These are phyloP conservation scores for Nephrotoma guestfalica DNA, from an alignment of 2,888 invertebrate species.

Conservation along the genomic window DNA sequence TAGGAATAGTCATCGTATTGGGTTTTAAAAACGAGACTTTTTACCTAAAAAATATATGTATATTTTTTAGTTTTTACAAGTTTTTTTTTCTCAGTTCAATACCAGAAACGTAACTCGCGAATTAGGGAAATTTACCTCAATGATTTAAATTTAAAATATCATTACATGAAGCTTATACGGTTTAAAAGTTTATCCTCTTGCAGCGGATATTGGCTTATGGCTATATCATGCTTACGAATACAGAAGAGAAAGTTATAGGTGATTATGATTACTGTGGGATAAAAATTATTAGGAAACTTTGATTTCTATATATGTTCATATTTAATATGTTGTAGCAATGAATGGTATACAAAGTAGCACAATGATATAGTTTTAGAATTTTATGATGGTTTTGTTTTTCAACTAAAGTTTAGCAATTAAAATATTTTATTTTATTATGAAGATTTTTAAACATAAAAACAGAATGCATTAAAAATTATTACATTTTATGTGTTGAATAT, in stretches of 20 bases:
- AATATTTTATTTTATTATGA: background rate
- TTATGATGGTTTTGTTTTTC: background rate
- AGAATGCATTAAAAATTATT: background rate
- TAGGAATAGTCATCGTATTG: too few species aligned
- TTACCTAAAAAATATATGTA: too few species aligned
- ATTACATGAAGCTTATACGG: too few species aligned
- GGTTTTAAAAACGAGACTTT: too few species aligned
- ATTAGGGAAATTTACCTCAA: too few species aligned
- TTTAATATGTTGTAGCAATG: background rate
- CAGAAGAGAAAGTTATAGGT: background rate
- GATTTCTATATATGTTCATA: background rate
- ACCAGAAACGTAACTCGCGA: too few species aligned
- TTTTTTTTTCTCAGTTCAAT: too few species aligned
- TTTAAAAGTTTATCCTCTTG: background rate
- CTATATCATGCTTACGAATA: background rate
- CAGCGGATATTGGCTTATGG: background rate
- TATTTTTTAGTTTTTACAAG: too few species aligned
- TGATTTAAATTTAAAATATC: too few species aligned
- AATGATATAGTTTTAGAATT: background rate
- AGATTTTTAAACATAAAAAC: background rate
- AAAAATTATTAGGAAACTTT: background rate
- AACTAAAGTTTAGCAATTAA: background rate
- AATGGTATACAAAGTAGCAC: background rate
- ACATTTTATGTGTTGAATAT: background rate
- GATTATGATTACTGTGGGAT: background rate